Base-by-base conservation (phyloP, 2,797 vertebrate species). In the Bovichtus diacanthus region DNA sequence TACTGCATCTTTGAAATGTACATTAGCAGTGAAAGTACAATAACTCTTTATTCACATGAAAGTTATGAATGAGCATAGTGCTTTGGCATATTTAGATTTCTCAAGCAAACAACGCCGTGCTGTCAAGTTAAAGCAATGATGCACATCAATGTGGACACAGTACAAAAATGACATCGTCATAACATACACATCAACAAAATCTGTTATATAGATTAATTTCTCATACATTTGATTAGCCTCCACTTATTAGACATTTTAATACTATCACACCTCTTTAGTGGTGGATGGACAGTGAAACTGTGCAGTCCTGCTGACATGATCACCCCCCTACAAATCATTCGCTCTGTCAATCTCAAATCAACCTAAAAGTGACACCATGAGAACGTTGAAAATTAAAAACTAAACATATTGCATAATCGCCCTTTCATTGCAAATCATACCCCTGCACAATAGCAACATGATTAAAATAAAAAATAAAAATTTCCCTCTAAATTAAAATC, bases 271-370 rank as follows among this genome's bases (percentile, higher is more conserved):
- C 12, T 36, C 25, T 6, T 63, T 6, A 38, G 54, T 56, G 51
- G 23, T 67, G 39, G 65, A 69, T 8, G 68, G n/a, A 81, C 62
- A 65, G 76, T 82, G 73, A 81, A 76, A 74, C 51, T 74, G 70
- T 80, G 58, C 78, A 84, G 83, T 38, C 82, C 73, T 64, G 77
- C 79, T 81, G 68, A 76, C 44, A 7, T 36, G 15, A 65, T 78
- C 74, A 31, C 46, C 39, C 53, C 68, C 59, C 27, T 9, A 65
- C 61, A 81, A 70, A n/a, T 73, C 70, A 76, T 49, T 59, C 19
- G 13, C 46, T 50, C 13, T 2, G 12, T 63, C 46, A 13, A 11
- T n/a, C 9, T 53, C 27, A 43, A 16, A 53, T 54, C 27, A 67
- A 34, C 66, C 41, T 70, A 70, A 65, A 68, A 31, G n/a, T 34